Evolutionary conservation across 2,797 vertebrate species (phyloP), one percentile per base, ranked within the genome.

Genomic region (Lophura swinhoii): DNA sequence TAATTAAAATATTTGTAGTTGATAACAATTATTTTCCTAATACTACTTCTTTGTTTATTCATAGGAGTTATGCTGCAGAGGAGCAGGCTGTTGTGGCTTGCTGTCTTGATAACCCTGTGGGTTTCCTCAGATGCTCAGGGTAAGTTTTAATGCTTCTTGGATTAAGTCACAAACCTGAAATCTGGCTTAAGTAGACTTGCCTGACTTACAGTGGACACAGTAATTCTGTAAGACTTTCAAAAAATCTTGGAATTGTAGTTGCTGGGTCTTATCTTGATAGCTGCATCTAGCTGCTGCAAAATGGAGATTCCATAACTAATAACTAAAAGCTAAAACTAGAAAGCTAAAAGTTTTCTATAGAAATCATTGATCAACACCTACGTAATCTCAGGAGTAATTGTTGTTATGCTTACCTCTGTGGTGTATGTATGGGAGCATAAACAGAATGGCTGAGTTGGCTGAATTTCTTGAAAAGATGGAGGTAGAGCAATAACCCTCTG

Each of bases 61-160:
- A 5, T 97, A 98, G 99, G 97, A 97, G 97, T 97, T 93, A 98
- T 98, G 97, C 98, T 97, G 96, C 97, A 97, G 95, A 97, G 96
- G 96, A 97, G 97, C 94, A 97, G 96, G 89, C 97, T 98, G 91
- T 88, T 98, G 93, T 98, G 98, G 97, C 91, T 98, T 91, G 97
- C 98, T 84, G 58, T 98, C 84, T 97, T 98, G 79, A 90, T 97
- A 82, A 96, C 97, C 87, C 67, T 98, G 83, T 98, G 98, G 96
- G 96, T 97, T 95, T 97, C 97, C 17, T 97, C 98, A 72, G 35
- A 97, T 67, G 80, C 98, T 97, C 97, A 98, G 97, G 98, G 99
- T 99, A 98, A 98, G 97, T 94, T 71, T 31, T 76, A 29, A 46
- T 10, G 10, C 59, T 68, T 87, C 35, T 67, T 64, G 55, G 63